phyloP scores from a whole-genome alignment of 2,888 invertebrate genomes.

The Drosophila macrothrix region DNA sequence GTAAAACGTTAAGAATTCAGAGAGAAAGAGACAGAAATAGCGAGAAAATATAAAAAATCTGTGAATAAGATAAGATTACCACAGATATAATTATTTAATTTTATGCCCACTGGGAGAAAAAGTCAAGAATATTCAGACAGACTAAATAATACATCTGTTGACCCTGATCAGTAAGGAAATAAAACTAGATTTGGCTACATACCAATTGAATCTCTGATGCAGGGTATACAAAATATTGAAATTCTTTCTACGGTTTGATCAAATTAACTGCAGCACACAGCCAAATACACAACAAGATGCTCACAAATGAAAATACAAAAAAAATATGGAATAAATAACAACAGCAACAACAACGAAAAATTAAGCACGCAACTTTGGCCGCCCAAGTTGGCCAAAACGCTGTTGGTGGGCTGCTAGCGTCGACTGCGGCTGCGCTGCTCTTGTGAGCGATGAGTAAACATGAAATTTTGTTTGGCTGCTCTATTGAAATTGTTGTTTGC shows the following conservation, averaged over 20 bases:
- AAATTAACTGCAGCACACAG: conserved; percentile 52
- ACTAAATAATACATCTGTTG: not conserved
- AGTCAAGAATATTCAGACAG: not conserved
- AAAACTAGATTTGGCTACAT: not conserved
- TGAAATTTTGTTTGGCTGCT: conserved; percentile 22
- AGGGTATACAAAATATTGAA: conserved; percentile 6
- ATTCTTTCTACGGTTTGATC: conserved; percentile 38
- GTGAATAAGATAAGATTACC: not conserved
- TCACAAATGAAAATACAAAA: conserved; percentile 19
- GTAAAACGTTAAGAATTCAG: not conserved
- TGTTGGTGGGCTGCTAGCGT: conserved; percentile 36
- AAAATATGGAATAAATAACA: conserved; percentile 20
- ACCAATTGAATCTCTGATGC: not conserved
- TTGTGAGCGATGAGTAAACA: conserved; percentile 13
- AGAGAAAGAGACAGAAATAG: not conserved
- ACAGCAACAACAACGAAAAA: conserved; percentile 12
- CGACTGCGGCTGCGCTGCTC: conserved; percentile 14
- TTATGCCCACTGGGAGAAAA: not conserved
- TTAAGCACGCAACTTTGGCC: conserved; percentile 31
- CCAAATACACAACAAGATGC: conserved; percentile 24
- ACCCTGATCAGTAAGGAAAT: not conserved
- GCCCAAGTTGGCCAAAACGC: conserved; percentile 43
- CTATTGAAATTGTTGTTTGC: conserved; percentile 37
- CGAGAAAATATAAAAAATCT: not conserved
- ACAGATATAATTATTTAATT: not conserved